Base-by-base conservation (phyloP, 2,113 vertebrate genomes). In the Promerops cafer region DNA sequence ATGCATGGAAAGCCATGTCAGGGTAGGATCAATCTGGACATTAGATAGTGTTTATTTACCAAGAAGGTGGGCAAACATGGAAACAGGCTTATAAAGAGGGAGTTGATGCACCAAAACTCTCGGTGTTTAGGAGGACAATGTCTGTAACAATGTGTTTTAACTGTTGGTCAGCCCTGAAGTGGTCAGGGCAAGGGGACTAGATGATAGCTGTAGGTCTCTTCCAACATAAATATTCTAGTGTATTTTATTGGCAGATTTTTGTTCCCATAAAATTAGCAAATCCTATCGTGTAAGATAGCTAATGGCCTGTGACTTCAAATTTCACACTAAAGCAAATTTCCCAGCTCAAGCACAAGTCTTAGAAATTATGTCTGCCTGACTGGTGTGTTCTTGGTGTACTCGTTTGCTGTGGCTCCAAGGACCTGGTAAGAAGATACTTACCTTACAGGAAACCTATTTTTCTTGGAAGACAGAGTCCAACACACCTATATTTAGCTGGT, bases 391-490 rank as follows among this genome's bases (percentile, higher is more conserved):
- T 45, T n/a, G 24, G 7, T 21, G 8, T n/a, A 23, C 21, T 65
- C 1, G 0, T 26, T 71, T 77, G 22, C 28, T 45, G 10, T n/a
- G 39, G 42, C 9, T 13, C 13, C 3, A 1, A 47, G 22, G 15
- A 66, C 9, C 20, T 16, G 23, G 30, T 42, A 23, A 13, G 45
- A 79, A 54, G 24, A 24, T 12, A 26, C 4, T 13, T 85, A 52
- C 10, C 16, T 85, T 49, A n/a, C 6, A 64, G 24, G 11, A 82
- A 82, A 28, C 10, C 1, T 53, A 6, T 42, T 57, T 8, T 85
- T 59, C 54, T 71, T 84, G 33, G 59, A 79, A 77, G n/a, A 44
- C 13, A 44, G 33, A 37, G 37, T 72, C 31, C 26, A 95, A 65
- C 11, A 40, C 23, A 52, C 5, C 5, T 40, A 33, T 37, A 30